phyloP scores from a whole-genome alignment of 23 tunicate species.

The Corella eumyota region DNA sequence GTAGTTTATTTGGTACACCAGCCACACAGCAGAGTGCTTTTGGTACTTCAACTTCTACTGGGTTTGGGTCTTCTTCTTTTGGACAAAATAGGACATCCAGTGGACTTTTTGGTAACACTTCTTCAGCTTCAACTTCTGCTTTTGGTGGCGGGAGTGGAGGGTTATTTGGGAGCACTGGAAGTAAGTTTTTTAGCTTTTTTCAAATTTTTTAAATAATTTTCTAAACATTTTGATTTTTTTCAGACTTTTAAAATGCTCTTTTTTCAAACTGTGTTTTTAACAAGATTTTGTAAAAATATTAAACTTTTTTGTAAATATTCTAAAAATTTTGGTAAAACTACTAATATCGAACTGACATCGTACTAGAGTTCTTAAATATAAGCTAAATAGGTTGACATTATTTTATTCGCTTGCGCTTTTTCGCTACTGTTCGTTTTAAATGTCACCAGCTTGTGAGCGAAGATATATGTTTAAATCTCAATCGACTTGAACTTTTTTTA shows the following conservation, averaged over 20 bases:
- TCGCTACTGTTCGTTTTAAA: no score
- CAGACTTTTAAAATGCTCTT: background rate
- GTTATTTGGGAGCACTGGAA: constrained; percentile 22
- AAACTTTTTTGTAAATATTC: no score
- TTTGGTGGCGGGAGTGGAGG: constrained; percentile 30
- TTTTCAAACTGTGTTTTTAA: background rate
- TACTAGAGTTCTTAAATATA: no score
- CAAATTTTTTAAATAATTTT: no score
- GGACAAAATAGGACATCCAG: constrained; percentile 22
- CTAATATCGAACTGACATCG: no score
- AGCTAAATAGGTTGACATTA: no score
- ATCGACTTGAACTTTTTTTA: no score
- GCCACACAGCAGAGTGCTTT: constrained; percentile 32
- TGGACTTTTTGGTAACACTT: constrained; percentile 46
- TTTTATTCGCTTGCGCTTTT: no score
- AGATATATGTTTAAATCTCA: no score
- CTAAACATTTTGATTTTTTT: no score
- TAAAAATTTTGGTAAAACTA: no score
- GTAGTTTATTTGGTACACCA: constrained; percentile 48
- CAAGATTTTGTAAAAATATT: background rate
- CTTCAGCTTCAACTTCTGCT: constrained; percentile 37
- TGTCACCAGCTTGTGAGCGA: no score
- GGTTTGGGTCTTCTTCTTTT: constrained; percentile 19
- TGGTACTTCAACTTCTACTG: constrained; percentile 39
- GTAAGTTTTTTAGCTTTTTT: background rate